Base-by-base conservation (phyloP, 1,140 invertebrate species). In the Metaphire vulgaris region DNA sequence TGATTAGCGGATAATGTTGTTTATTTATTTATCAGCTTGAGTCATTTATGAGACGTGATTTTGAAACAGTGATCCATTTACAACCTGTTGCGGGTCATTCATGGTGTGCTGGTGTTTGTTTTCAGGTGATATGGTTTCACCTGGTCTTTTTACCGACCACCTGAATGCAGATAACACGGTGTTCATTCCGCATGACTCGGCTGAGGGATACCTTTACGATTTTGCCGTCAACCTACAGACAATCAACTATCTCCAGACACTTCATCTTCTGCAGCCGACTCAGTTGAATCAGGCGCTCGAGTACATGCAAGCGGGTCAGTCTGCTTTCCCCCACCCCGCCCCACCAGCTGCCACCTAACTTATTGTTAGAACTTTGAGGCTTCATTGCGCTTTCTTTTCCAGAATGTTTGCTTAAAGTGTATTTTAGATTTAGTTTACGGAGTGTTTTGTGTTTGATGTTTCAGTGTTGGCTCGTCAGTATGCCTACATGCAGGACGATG, bases 91-190 rank as follows among this genome's bases (percentile, higher is more conserved):
- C n/a, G n/a, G n/a, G n/a, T n/a, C n/a, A n/a, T n/a, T n/a, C n/a
- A n/a, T n/a, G n/a, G n/a, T n/a, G n/a, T n/a, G n/a, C n/a, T n/a
- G n/a, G n/a, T n/a, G 66, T 70, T 33, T 34, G 26, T 34, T 76
- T 76, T 14, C 31, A 72, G 75, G 75, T n/a, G 70, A 76, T 72
- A 26, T 76, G 33, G 75, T 76, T 6, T 76, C 75, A 29, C 75
- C 75, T 76, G 75, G 75, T 26, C 71, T 76, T 33, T 72, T 31
- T 29, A 41, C 74, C 14, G 68, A 71, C 33, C 70, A 76, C 70
- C 64, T 76, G 69, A 72, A 26, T 29, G 14, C 70, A 0, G 68
- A 21, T 26, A 72, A 76, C 28, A 72, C 70, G 14, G 65, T 72
- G 21, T 28, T 21, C 33, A 16, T 72, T n/a, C 33, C 68, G 15